Evolutionary conservation across 2,113 vertebrate species (phyloP), one percentile per base, ranked within the genome.

Genomic region (Haemorhous mexicanus): DNA sequence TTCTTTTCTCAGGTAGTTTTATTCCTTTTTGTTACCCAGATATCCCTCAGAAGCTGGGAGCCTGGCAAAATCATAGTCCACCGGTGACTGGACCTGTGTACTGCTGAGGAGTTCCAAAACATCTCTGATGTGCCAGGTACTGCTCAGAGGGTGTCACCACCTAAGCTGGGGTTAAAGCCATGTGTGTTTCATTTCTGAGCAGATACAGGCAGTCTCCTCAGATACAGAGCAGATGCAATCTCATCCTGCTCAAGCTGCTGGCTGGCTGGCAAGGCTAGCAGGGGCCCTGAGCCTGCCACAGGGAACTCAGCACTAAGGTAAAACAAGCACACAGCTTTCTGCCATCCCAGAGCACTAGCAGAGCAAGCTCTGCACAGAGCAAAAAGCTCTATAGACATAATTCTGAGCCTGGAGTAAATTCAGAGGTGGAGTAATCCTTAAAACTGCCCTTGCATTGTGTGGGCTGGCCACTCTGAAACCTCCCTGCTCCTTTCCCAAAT

Each of bases 151-250:
- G 19, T 67, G 27, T 61, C 15, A 7, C 18, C 30, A 44, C 30
- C 24, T 19, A 66, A 73, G 5, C 15, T 61, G 46, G 7, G 17
- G 58, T 61, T 59, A 37, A 1, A 3, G 59, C 23, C 28, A 26
- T 1, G 0, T 4, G 49, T 55, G 30, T 9, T 58, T 52, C 1
- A 0, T 50, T 83, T 76, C 82, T 76, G 23, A 39, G 43, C 32
- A 90, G 50, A 77, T 4, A 39, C 23, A 78, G 52, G 43, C n/a
- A 59, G 79, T 30, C 16, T 74, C 59, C 50, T 13, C 20, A 1
- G 1, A 35, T 16, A 13, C n/a, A 55, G 7, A 77, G 35, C 37
- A 86, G 67, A 22, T 26, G 58, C 21, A 68, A 7, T 24, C 64
- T 59, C 56, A 33, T 53, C 32, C 46, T 77, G 37, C 32, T 37